Percentiles rank a stretch among this genome's conserved stretches.
phyloP scores from a whole-genome alignment of 2,113 vertebrate species.

The Rynchops niger region DNA sequence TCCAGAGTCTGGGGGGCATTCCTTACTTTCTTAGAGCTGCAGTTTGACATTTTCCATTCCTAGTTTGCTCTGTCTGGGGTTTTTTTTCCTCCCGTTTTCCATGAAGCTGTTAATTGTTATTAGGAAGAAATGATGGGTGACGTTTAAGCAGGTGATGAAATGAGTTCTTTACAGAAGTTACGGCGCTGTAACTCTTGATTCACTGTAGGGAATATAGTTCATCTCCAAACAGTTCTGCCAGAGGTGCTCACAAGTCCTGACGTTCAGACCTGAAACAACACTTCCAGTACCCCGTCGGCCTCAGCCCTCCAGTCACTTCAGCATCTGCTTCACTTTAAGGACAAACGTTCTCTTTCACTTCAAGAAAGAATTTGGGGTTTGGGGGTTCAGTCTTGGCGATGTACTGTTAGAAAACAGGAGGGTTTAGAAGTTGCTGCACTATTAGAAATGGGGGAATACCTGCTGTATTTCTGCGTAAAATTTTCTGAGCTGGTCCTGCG shows the following conservation, averaged over 20 bases:
- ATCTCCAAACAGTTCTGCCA: background rate
- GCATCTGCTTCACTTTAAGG: background rate
- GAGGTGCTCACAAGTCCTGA: rapidly evolving
- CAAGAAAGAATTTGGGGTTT: background rate
- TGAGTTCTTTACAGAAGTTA: background rate
- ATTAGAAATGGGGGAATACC: background rate
- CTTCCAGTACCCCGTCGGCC: background rate
- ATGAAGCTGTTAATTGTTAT: background rate
- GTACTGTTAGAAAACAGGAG: background rate
- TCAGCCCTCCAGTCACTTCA: background rate
- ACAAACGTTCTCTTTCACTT: background rate
- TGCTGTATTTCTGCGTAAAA: background rate
- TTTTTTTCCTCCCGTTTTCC: background rate
- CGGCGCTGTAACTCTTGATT: background rate
- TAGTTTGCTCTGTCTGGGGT: background rate
- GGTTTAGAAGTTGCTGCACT: background rate
- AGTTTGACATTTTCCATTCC: background rate
- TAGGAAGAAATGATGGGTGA: background rate
- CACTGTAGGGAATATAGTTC: background rate
- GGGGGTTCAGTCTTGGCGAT: background rate
- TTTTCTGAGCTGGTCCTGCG: background rate
- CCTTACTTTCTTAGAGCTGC: background rate
- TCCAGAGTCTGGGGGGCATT: background rate
- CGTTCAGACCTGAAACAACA: background rate
- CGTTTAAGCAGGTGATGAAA: background rate